Conservation (phyloP, 2,888 invertebrate genomes). For the Nomada fabriciana region DNA sequence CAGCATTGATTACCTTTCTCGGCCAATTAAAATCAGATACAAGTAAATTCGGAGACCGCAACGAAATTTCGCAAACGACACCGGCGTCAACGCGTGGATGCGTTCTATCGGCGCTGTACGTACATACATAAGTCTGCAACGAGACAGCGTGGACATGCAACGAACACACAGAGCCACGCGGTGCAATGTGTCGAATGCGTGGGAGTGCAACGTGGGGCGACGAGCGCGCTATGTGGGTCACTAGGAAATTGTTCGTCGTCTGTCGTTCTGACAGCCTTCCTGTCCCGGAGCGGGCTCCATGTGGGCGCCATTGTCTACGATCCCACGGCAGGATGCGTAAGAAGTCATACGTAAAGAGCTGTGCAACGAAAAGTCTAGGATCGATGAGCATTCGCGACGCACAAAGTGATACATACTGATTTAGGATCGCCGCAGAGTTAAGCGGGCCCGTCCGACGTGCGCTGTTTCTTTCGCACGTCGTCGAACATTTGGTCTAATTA, state of each 20-base stretch:
- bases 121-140: background rate
- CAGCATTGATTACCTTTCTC: too few species aligned
- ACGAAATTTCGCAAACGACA: too few species aligned
- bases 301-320: conserved; percentile 67
- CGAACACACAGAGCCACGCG: conserved; percentile 32
- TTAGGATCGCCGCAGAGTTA: background rate
- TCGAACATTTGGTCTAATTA: background rate
- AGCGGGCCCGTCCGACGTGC: too few species aligned
- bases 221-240: conserved; percentile 78
- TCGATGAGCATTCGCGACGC: background rate
- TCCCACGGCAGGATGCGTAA: conserved; percentile 47
- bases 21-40: too few species aligned
- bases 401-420: background rate
- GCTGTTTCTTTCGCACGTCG: too few species aligned
- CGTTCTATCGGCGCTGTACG: background rate
- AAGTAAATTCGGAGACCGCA: too few species aligned
- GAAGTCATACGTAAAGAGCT: conserved; percentile 45
- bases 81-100: background rate
- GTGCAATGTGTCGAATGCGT: conserved; percentile 55
- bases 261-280: conserved; percentile 70
- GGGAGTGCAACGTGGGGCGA: conserved; percentile 67
- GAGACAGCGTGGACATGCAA: background rate
- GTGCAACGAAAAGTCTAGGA: conserved; percentile 25
- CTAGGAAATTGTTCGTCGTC: conserved; percentile 81
- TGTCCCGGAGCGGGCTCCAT: conserved; percentile 56